Conservation (phyloP, 92 coral and sea anemone species). For the Epizoanthus fatuus region DNA sequence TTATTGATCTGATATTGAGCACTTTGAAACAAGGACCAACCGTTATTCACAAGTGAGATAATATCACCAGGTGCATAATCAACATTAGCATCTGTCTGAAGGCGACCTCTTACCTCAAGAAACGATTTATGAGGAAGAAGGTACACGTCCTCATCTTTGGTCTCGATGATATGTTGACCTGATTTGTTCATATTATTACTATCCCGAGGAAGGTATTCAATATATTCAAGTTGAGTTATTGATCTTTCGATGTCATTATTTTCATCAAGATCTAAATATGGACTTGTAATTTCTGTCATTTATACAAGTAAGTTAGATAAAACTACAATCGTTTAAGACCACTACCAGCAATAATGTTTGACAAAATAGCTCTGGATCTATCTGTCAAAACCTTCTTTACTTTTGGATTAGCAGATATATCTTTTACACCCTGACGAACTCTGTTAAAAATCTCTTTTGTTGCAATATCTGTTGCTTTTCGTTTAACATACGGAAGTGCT, state of each 20-base stretch:
- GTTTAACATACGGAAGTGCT: slow-evolving; percentile 18
- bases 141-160: slow-evolving; percentile 18
- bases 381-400: slow-evolving; percentile 17
- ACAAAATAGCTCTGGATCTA: background rate
- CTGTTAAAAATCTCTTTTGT: background rate
- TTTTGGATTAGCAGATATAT: background rate
- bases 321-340: slow-evolving; percentile 30
- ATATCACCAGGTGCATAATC: background rate
- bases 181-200: slow-evolving; percentile 19
- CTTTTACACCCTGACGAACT: slow-evolving; percentile 6
- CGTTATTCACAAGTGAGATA: background rate
- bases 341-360: slow-evolving; percentile 24
- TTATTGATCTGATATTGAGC: background rate
- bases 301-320: slow-evolving; percentile 13
- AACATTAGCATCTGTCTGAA: background rate
- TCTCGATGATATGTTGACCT: slow-evolving; percentile 9
- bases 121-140: slow-evolving; percentile 20
- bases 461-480: background rate
- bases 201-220: slow-evolving; percentile 4
- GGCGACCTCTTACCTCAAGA: slow-evolving; percentile 2
- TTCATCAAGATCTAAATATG: background rate
- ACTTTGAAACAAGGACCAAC: background rate
- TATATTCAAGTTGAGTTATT: background rate
- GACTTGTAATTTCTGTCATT: slow-evolving; percentile 3
- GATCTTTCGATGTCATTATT: background rate